phyloP scores from a whole-genome alignment of 2,888 invertebrate species.

The Parnassius smintheus region DNA sequence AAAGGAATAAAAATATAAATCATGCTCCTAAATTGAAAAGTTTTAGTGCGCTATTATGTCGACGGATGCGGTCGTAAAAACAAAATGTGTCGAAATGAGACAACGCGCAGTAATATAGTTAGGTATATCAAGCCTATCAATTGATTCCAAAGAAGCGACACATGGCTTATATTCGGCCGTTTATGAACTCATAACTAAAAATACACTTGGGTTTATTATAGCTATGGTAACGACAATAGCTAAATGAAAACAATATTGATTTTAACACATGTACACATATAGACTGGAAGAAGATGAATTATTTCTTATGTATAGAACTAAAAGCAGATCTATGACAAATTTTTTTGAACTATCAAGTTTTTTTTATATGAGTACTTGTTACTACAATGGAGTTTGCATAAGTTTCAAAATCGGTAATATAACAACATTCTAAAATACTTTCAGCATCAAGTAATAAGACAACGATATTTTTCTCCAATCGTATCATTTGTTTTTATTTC shows the following conservation, averaged over 20 bases:
- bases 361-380: no score
- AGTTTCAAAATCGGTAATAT: no score
- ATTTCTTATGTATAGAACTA: no score
- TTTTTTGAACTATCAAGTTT: no score
- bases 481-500: no score
- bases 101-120: slow-evolving; percentile 9
- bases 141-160: slow-evolving; percentile 20
- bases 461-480: no score
- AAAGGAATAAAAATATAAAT: neutral
- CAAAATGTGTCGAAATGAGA: slow-evolving; percentile 23
- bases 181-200: slow-evolving; percentile 25
- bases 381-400: no score
- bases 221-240: slow-evolving; percentile 10
- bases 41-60: slow-evolving; percentile 1
- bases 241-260: slow-evolving; percentile 9
- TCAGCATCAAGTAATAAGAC: no score
- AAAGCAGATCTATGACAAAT: no score
- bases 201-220: slow-evolving; percentile 18
- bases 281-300: no score
- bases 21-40: slow-evolving; percentile 7
- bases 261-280: neutral
- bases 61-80: slow-evolving; percentile 16
- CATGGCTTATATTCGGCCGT: slow-evolving; percentile 16
- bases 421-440: no score
- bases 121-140: slow-evolving; percentile 9